These are phyloP conservation scores for Liparis tanakae DNA, from an alignment of 2,797 vertebrate species.

Conservation along the genomic window DNA sequence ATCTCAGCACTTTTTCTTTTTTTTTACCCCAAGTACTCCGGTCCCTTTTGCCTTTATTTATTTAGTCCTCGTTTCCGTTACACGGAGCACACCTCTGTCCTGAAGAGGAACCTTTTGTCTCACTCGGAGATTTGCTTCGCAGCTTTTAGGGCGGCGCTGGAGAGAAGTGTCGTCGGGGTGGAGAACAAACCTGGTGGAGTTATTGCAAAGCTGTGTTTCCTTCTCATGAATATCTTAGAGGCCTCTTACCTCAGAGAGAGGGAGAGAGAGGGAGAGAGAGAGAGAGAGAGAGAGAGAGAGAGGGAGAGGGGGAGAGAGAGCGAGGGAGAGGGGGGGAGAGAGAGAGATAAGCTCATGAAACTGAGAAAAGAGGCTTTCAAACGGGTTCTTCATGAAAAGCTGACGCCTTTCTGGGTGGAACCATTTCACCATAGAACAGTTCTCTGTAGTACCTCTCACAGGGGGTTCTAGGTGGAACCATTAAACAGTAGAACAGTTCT, in stretches of 20 bases:
- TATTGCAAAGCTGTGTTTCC: slow-evolving; percentile 65
- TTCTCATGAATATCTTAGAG: slow-evolving; percentile 16
- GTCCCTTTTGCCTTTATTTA: slow-evolving; percentile 8
- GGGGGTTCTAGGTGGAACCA: too few species aligned
- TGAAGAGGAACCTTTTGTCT: slow-evolving; percentile 40
- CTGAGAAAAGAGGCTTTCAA: too few species aligned
- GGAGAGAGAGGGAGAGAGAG: not conserved
- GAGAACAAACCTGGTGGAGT: slow-evolving; percentile 14
- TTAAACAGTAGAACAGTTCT: too few species aligned
- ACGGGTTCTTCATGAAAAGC: too few species aligned
- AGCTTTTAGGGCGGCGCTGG: slow-evolving; percentile 52
- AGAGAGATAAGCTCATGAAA: not conserved
- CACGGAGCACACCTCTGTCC: slow-evolving; percentile 12
- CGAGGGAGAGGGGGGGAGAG: too few species aligned
- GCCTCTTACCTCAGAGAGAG: not conserved
- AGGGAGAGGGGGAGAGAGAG: not conserved
- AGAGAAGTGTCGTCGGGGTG: slow-evolving; percentile 51
- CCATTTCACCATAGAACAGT: too few species aligned
- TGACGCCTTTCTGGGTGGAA: too few species aligned
- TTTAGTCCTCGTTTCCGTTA: not conserved
- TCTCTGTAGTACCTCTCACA: too few species aligned
- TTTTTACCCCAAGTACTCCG: slow-evolving; percentile 1
- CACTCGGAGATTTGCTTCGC: slow-evolving; percentile 26
- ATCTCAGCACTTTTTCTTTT: slow-evolving; percentile 68
- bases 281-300: too few species aligned